A percentile compares a stretch with the other conserved stretches of the same genome.
These are phyloP conservation scores for Otus sunia DNA, from an alignment of 2,113 vertebrate species.

Conservation along the genomic window DNA sequence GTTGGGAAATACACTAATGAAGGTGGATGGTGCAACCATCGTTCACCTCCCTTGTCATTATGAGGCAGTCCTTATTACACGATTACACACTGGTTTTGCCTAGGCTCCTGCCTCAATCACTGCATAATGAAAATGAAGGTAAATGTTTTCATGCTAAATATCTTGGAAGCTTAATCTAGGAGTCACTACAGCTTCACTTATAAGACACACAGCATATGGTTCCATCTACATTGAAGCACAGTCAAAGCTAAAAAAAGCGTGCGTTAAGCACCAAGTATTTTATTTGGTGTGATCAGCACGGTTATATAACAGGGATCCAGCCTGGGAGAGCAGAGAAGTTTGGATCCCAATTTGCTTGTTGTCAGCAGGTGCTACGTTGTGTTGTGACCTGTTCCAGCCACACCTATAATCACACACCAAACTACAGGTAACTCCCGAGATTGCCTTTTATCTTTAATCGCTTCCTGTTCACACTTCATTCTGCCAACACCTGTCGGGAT, in stretches of 20 bases:
- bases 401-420: conserved; percentile 25
- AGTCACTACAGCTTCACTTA: background rate
- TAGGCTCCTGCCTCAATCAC: background rate
- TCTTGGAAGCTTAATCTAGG: background rate
- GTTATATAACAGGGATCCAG: background rate
- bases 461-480: conserved; percentile 57
- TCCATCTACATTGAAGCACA: background rate
- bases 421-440: conserved; percentile 56
- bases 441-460: conserved; percentile 63
- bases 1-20: conserved; percentile 46
- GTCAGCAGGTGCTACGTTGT: background rate
- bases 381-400: conserved; percentile 59
- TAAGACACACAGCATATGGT: background rate
- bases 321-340: background rate
- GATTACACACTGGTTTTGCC: background rate
- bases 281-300: background rate
- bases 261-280: background rate
- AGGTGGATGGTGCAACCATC: background rate
- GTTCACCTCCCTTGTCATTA: conserved; percentile 8
- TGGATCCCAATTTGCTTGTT: background rate
- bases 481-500: conserved; percentile 50
- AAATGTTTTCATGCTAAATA: background rate
- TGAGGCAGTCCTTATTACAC: background rate
- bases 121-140: background rate
- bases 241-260: background rate